Evolutionary conservation across 1,140 invertebrate genomes (phyloP).

Genomic region (Leucophenga varia): DNA sequence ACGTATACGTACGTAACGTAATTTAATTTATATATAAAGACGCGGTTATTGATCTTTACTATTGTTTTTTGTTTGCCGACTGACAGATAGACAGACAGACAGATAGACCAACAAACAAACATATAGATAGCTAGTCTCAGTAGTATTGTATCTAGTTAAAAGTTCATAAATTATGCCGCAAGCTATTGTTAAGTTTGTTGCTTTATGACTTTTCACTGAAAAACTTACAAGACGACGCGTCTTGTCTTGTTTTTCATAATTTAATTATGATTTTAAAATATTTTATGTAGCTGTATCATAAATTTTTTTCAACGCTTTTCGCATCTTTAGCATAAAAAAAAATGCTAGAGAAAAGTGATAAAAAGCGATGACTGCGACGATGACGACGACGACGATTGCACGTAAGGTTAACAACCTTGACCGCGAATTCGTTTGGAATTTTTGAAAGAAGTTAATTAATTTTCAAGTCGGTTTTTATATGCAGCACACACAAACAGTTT

Average conservation of each 20-base stretch:
- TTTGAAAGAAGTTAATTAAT: conserved; percentile 15
- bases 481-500: neutral
- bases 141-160: conserved; percentile 18
- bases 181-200: conserved; percentile 17
- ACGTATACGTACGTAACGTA: conserved; percentile 26
- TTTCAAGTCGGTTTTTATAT: neutral
- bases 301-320: neutral
- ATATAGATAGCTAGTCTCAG: neutral
- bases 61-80: no score
- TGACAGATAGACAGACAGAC: no score
- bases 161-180: conserved; percentile 41
- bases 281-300: conserved; percentile 4
- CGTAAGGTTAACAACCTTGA: conserved; percentile 46
- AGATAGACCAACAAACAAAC: no score
- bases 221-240: conserved; percentile 3
- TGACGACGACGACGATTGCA: neutral
- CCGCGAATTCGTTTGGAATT: conserved; percentile 23
- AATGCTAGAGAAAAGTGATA: conserved; percentile 11
- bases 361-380: neutral
- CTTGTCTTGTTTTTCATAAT: conserved; percentile 18
- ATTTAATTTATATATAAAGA: conserved; percentile 30
- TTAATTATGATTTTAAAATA: conserved; percentile 25
- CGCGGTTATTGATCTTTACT: no score
- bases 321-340: conserved; percentile 20
- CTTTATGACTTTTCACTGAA: conserved; percentile 22